Percentiles rank a stretch among this genome's conserved stretches.
Conservation (phyloP, 2,113 vertebrate genomes). For the Hippopotamus amphibius region DNA sequence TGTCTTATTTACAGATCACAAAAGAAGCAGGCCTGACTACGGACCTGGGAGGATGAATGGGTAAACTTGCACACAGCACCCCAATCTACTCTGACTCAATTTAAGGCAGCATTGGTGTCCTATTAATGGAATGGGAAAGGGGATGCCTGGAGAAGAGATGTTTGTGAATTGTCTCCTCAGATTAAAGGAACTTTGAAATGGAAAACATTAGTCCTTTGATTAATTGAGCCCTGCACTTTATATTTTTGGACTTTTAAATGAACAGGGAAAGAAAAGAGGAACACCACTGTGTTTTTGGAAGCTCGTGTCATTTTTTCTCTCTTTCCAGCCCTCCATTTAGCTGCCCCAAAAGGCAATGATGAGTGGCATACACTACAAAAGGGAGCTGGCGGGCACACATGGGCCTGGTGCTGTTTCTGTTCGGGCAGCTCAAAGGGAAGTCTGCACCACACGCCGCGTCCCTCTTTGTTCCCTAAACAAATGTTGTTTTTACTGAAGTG, state of each 20-base stretch:
- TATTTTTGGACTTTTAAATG: constrained; percentile 68
- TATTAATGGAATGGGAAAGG: constrained; percentile 50
- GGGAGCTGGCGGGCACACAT: not conserved
- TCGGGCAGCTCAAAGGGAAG: constrained; percentile 42
- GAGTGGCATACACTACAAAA: not conserved
- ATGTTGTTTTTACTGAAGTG: constrained; percentile 61
- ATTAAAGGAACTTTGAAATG: constrained; percentile 77
- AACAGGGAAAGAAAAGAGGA: constrained; percentile 49
- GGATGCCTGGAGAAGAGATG: constrained; percentile 19
- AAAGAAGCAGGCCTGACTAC: not conserved
- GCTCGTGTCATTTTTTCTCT: not conserved
- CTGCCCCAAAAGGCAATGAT: constrained; percentile 49
- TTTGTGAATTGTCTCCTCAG: constrained; percentile 59
- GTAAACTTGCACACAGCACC: not conserved
- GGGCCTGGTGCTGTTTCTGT: not conserved
- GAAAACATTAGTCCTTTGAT: constrained; percentile 68
- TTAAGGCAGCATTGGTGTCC: not conserved
- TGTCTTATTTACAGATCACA: not conserved
- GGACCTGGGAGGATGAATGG: not conserved
- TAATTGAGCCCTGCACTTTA: constrained; percentile 45
- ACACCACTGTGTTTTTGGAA: constrained; percentile 67
- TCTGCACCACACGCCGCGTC: not conserved
- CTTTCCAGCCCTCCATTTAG: constrained; percentile 25
- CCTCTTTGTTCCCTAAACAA: constrained; percentile 57
- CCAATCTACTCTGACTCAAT: not conserved